Evolutionary conservation across 2,797 vertebrate genomes (phyloP).

Genomic region (Sebastolobus alascanus): DNA sequence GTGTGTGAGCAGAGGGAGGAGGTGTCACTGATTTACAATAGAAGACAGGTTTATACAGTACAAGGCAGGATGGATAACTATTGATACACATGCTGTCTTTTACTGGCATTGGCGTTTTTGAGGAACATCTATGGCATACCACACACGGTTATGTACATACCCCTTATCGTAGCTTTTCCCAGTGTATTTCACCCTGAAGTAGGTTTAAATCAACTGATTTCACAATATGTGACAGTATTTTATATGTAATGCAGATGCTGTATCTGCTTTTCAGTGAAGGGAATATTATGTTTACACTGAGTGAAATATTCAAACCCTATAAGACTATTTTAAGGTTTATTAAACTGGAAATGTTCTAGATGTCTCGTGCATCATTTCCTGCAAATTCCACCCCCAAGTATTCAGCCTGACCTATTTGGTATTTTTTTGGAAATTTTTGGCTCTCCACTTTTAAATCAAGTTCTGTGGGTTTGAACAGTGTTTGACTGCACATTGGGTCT

Average conservation of each 20-base stretch:
- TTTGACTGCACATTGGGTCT: no score
- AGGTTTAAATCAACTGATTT: neutral
- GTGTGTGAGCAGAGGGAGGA: neutral
- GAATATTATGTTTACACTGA: neutral
- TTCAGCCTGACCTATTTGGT: no score
- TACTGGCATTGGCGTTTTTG: slow-evolving; percentile 12
- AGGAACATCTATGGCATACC: neutral
- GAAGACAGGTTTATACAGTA: neutral
- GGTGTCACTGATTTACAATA: neutral
- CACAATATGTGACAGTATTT: neutral
- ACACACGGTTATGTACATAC: neutral
- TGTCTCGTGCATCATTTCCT: neutral
- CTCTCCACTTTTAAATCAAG: no score
- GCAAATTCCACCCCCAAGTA: neutral
- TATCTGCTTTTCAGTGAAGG: neutral
- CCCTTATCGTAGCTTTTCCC: neutral
- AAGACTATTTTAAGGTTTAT: neutral
- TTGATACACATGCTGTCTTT: neutral
- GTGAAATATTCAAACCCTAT: neutral
- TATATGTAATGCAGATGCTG: neutral
- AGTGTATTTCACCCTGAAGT: neutral
- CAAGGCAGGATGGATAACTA: slow-evolving; percentile 1
- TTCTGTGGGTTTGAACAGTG: no score
- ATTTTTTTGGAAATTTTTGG: no score
- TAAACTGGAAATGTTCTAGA: neutral